A percentile compares a stretch with the other conserved stretches of the same genome.
Evolutionary conservation across 37 sponge, comb jelly and placozoan genomes (phyloP).

Genomic region (Halichondria panicea): DNA sequence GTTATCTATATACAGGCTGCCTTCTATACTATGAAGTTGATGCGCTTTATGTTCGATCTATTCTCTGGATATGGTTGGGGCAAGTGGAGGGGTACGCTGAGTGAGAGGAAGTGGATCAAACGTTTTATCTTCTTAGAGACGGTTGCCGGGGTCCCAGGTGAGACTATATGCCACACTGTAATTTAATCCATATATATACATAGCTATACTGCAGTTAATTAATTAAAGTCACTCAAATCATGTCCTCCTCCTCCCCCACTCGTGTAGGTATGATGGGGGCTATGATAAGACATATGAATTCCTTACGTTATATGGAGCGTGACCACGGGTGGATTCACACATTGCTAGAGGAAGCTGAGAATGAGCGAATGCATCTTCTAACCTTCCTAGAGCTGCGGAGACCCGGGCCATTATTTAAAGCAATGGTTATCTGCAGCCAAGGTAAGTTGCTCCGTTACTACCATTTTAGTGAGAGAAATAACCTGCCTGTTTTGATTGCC

Average conservation of each 20-base stretch:
- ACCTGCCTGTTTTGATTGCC: not conserved
- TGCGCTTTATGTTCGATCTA: slow-evolving; percentile 69
- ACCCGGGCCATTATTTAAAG: slow-evolving; percentile 72
- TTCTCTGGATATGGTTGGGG: slow-evolving; percentile 88
- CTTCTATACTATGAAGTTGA: slow-evolving; percentile 55
- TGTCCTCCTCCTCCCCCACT: not conserved
- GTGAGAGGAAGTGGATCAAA: slow-evolving; percentile 91
- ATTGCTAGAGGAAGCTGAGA: slow-evolving; percentile 93
- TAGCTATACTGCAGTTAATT: not conserved
- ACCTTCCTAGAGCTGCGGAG: slow-evolving; percentile 73
- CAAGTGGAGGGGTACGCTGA: slow-evolving; percentile 57
- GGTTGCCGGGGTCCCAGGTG: slow-evolving; percentile 88
- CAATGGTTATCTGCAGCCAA: slow-evolving; percentile 58
- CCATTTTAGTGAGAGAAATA: not conserved
- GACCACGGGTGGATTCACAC: slow-evolving; percentile 97
- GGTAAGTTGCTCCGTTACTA: slow-evolving; percentile 13
- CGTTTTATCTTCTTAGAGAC: slow-evolving; percentile 91
- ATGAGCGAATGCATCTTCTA: slow-evolving; percentile 93
- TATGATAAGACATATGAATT: slow-evolving; percentile 85
- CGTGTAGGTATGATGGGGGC: slow-evolving; percentile 83
- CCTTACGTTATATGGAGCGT: slow-evolving; percentile 69
- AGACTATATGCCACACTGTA: too few species aligned
- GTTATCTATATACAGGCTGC: slow-evolving; percentile 46
- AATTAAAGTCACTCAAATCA: not conserved
- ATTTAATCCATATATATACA: not conserved